A percentile compares a stretch with the other conserved stretches of the same genome.
These are phyloP conservation scores for Montipora sp. DNA, from an alignment of 64 coral and sea anemone genomes.

Conservation along the genomic window DNA sequence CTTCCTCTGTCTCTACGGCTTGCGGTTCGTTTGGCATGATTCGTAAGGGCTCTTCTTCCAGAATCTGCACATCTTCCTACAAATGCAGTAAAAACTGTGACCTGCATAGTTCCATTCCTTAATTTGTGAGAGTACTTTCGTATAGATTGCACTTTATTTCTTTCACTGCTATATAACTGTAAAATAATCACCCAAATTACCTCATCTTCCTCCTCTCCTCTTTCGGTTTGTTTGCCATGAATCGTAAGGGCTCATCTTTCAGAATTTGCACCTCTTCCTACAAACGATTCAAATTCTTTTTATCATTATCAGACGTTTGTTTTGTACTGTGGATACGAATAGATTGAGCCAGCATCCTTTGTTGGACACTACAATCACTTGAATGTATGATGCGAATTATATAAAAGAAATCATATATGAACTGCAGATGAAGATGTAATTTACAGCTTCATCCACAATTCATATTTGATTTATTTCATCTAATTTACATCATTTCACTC, in stretches of 20 bases:
- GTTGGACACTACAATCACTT: conserved; percentile 24
- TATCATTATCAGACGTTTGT: conserved; percentile 19
- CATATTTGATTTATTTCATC: conserved; percentile 23
- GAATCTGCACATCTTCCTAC: conserved; percentile 17
- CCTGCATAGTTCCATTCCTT: conserved; percentile 20
- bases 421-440: conserved; percentile 7
- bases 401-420: conserved; percentile 23
- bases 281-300: conserved; percentile 26
- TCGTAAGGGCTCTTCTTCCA: conserved; percentile 7
- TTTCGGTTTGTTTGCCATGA: conserved; percentile 12
- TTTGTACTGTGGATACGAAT: conserved; percentile 19
- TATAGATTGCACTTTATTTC: conserved; percentile 26
- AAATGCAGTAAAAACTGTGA: conserved; percentile 17
- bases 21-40: conserved; percentile 17
- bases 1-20: conserved; percentile 19
- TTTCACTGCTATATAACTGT: conserved; percentile 12
- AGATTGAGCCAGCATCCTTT: conserved; percentile 24
- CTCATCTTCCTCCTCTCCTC: conserved; percentile 20
- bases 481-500: conserved; percentile 26
- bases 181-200: conserved; percentile 20
- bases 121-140: background rate
- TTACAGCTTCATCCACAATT: conserved; percentile 15
- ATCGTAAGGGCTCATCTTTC: conserved; percentile 15
- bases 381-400: conserved; percentile 13
- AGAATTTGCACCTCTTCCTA: conserved; percentile 24